These are phyloP conservation scores for Chelonia mydas DNA, from an alignment of 2,797 vertebrate genomes.

Conservation along the genomic window DNA sequence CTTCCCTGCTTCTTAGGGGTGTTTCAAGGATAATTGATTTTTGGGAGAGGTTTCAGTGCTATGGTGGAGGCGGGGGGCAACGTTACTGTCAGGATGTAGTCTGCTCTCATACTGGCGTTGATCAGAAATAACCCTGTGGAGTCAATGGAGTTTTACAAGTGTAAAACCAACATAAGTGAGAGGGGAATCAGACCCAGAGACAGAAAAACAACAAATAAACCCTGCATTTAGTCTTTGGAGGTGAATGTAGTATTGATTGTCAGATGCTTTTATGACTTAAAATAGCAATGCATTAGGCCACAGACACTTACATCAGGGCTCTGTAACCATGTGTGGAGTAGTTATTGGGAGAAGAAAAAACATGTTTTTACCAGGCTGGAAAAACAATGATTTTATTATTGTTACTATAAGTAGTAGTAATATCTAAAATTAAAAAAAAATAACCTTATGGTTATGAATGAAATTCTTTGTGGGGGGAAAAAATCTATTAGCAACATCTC, in stretches of 20 bases:
- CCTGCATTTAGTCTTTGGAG: not conserved
- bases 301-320: not conserved
- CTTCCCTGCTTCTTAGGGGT: not conserved
- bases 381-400: conserved; percentile 16
- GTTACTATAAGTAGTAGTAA: not conserved
- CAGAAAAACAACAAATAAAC: not conserved
- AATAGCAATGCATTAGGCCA: not conserved
- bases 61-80: not conserved
- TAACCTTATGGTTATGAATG: conserved; percentile 33
- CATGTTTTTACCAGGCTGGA: not conserved
- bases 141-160: not conserved
- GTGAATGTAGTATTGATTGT: not conserved
- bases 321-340: not conserved
- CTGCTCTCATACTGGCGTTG: not conserved
- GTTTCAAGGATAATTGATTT: not conserved
- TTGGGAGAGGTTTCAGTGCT: not conserved
- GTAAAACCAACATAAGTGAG: not conserved
- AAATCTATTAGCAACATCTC: conserved; percentile 71
- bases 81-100: not conserved
- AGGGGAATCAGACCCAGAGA: not conserved
- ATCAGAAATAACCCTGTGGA: not conserved
- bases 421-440: not conserved
- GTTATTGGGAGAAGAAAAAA: not conserved
- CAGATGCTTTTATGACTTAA: not conserved
- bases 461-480: conserved; percentile 46